phyloP scores from a whole-genome alignment of 1,140 invertebrate genomes.

The Drosophila tani region DNA sequence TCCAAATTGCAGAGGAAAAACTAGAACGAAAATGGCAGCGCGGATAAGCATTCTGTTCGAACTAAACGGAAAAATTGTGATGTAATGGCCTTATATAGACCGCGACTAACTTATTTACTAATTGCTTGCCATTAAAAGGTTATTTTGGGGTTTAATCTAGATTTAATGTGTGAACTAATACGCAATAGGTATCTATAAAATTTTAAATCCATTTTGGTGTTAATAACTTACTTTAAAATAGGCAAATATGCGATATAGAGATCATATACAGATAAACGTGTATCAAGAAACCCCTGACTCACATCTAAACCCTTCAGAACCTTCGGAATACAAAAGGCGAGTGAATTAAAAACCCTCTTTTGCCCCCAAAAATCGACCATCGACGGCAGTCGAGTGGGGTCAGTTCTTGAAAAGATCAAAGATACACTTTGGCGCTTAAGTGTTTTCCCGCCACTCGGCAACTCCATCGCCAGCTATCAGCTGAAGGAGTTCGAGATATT shows the following conservation, averaged over 20 bases:
- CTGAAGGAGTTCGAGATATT: slow-evolving; percentile 51
- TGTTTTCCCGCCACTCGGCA: slow-evolving; percentile 55
- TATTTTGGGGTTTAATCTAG: slow-evolving; percentile 30
- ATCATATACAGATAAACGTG: neutral
- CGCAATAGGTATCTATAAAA: neutral
- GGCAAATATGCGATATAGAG: neutral
- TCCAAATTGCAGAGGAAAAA: slow-evolving; percentile 2
- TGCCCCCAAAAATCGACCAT: slow-evolving; percentile 47
- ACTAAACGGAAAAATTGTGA: slow-evolving; percentile 11
- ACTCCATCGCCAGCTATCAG: slow-evolving; percentile 28
- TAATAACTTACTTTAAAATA: slow-evolving; percentile 14
- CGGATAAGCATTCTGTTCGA: slow-evolving; percentile 16
- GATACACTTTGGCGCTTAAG: slow-evolving; percentile 80
- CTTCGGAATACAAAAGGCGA: slow-evolving; percentile 5
- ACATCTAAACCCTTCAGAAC: neutral
- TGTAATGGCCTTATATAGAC: slow-evolving; percentile 17
- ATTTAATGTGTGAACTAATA: slow-evolving; percentile 46
- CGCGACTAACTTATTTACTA: slow-evolving; percentile 12
- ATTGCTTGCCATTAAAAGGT: slow-evolving; percentile 28
- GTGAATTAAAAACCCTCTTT: slow-evolving; percentile 18
- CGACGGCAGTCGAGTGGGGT: slow-evolving; percentile 72
- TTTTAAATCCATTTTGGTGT: neutral
- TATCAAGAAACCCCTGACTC: slow-evolving; percentile 7
- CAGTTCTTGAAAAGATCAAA: slow-evolving; percentile 74
- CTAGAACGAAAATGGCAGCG: neutral